Conservation (phyloP, 2,888 invertebrate species). For the Ashinkailepas kermadecensis region DNA sequence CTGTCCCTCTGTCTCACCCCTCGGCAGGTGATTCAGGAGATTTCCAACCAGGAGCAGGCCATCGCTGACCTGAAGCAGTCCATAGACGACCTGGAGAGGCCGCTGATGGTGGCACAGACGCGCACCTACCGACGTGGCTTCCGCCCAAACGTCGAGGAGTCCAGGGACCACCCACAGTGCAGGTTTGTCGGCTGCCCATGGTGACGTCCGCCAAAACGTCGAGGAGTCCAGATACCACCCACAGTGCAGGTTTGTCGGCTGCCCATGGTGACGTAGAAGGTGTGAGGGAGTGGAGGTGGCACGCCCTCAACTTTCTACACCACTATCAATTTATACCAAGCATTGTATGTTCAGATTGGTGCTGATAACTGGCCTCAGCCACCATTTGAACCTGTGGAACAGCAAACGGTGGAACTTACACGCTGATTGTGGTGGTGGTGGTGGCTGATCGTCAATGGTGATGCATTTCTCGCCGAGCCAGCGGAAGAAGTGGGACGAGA, state of each 20-base stretch:
- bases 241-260: background rate
- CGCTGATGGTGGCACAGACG: constrained; percentile 2
- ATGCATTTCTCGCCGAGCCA: too few relatives aligned
- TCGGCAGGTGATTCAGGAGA: constrained; percentile 11
- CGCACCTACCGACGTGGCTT: background rate
- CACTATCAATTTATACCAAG: too few relatives aligned
- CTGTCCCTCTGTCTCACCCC: too few relatives aligned
- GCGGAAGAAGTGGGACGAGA: too few relatives aligned
- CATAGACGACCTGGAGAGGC: constrained; percentile 14
- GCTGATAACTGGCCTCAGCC: too few relatives aligned
- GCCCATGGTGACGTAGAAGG: background rate
- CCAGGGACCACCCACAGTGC: constrained; percentile 13
- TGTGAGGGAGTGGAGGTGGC: too few relatives aligned
- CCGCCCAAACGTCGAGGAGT: constrained; percentile 5
- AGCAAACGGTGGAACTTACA: too few relatives aligned
- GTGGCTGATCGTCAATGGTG: too few relatives aligned
- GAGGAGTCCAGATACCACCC: background rate
- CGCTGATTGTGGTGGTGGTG: too few relatives aligned
- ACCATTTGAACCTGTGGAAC: too few relatives aligned
- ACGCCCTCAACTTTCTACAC: too few relatives aligned
- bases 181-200: background rate
- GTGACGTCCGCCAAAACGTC: background rate
- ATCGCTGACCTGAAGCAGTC: constrained; percentile 20
- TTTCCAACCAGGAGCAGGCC: constrained; percentile 6
- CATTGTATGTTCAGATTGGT: too few relatives aligned